A percentile compares a stretch with the other conserved stretches of the same genome.
These are phyloP conservation scores for Rhabdophis nuchalis DNA, from an alignment of 2,797 vertebrate species.

Conservation along the genomic window DNA sequence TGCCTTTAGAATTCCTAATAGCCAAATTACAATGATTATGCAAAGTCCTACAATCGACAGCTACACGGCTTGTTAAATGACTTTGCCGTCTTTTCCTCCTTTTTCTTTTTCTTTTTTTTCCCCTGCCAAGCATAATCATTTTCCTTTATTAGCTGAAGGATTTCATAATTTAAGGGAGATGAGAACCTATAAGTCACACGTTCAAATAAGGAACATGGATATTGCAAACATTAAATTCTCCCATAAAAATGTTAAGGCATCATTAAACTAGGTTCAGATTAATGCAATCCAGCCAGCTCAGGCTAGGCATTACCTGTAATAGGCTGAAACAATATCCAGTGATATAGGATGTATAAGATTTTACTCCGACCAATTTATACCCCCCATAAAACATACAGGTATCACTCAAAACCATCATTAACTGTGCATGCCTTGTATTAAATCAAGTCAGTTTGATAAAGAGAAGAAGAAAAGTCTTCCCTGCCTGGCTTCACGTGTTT, in stretches of 20 bases:
- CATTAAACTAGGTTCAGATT: constrained; percentile 82
- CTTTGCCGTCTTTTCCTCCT: constrained; percentile 71
- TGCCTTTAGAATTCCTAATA: constrained; percentile 74
- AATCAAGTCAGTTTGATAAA: constrained; percentile 66
- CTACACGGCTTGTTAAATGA: constrained; percentile 80
- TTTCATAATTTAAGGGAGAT: constrained; percentile 82
- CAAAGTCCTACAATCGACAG: constrained; percentile 75
- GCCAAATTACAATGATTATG: constrained; percentile 81
- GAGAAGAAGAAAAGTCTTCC: constrained; percentile 34
- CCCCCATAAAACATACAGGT: constrained; percentile 76
- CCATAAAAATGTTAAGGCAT: constrained; percentile 82
- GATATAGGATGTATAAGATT: constrained; percentile 73
- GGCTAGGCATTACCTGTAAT: constrained; percentile 75
- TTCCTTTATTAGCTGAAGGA: constrained; percentile 80
- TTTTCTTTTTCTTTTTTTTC: constrained; percentile 31
- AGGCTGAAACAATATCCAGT: constrained; percentile 76
- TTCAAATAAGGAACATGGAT: constrained; percentile 80
- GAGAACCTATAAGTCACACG: constrained; percentile 81
- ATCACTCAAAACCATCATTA: constrained; percentile 73
- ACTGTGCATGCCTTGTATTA: constrained; percentile 67
- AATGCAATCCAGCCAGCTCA: constrained; percentile 79
- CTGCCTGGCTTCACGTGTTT: constrained; percentile 42
- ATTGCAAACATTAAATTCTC: constrained; percentile 80
- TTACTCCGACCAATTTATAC: constrained; percentile 76
- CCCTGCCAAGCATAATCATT: constrained; percentile 78